Base-by-base conservation (phyloP, 2,113 vertebrate genomes). In the Mohoua ochrocephala region DNA sequence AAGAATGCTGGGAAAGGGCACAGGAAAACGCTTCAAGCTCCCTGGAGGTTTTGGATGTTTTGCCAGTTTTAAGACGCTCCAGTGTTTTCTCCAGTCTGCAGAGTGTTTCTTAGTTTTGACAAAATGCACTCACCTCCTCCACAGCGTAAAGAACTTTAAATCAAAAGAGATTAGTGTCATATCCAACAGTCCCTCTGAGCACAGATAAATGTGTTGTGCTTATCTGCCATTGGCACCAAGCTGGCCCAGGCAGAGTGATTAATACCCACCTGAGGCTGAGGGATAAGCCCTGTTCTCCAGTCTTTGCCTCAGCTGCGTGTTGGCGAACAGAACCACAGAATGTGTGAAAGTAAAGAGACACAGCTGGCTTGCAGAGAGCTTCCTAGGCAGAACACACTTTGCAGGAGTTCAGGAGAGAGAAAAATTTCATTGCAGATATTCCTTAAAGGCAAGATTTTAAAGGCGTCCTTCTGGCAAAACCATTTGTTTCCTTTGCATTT, bases 161-260 rank as follows among this genome's bases (percentile, higher is more conserved):
- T 81, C 63, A 77, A 91, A 93, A 77, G 35, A 71, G 39, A 83
- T 91, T 91, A 91, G 22, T 47, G 52, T 88, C 80, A 86, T 84
- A 80, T 77, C 63, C 67, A 76, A 30, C 45, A 83, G 47, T 45
- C 35, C 50, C 70, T 88, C 59, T 35, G 47, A 85, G 83, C 42
- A 63, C 47, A 86, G 82, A 95, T 80, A 30, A 79, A 37, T 88
- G 39, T 0, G 2, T 41, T 91, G 75, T 81, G 71, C 80, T 96
- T 93, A 71, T 95, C 89, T 90, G 63, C 70, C 67, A 80, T 21
- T 85, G 79, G 79, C 95, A 96, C 31, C 87, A 70, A 93, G 59
- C 63, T 94, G 93, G 79, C 44, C 44, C 82, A 86, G 54, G 59
- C 53, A 88, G 59, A 65, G 67, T 91, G 82, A 79, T 89, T 95